Percentiles rank a stretch among this genome's conserved stretches.
Conservation (phyloP, 2,797 vertebrate species). For the Lerista edwardsae region DNA sequence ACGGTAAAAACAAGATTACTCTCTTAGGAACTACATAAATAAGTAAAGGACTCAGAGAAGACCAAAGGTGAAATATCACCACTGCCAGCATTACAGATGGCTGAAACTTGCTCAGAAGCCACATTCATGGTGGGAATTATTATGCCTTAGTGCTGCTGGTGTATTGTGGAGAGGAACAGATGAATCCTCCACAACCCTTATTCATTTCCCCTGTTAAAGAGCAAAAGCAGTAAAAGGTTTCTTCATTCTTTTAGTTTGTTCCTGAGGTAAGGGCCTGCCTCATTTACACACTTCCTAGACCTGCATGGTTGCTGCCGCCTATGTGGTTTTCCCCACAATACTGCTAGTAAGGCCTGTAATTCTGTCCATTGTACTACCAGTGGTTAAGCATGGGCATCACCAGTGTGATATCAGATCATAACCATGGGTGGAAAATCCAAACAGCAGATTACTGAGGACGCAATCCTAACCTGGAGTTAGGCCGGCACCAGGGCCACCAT, state of each 20-base stretch:
- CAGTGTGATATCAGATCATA: not conserved
- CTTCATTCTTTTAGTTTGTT: not conserved
- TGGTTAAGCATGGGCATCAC: not conserved
- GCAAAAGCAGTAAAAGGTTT: not conserved
- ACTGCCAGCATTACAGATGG: not conserved
- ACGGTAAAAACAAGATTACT: slow-evolving; percentile 61
- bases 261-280: not conserved
- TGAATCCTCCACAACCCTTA: not conserved
- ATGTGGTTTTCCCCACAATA: not conserved
- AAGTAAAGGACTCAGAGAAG: not conserved
- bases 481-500: too few species aligned
- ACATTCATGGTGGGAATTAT: not conserved
- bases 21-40: not conserved
- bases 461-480: too few species aligned
- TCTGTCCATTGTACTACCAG: too few species aligned
- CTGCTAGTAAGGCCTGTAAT: not conserved
- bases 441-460: too few species aligned
- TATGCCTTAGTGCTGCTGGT: not conserved
- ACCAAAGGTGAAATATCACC: not conserved
- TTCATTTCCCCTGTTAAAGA: not conserved
- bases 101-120: not conserved
- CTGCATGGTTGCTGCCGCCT: not conserved
- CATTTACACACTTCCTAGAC: not conserved
- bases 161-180: not conserved
- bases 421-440: not conserved